These are phyloP conservation scores for Macropus fuliginosus DNA, from an alignment of 2,797 vertebrate species.

Conservation along the genomic window DNA sequence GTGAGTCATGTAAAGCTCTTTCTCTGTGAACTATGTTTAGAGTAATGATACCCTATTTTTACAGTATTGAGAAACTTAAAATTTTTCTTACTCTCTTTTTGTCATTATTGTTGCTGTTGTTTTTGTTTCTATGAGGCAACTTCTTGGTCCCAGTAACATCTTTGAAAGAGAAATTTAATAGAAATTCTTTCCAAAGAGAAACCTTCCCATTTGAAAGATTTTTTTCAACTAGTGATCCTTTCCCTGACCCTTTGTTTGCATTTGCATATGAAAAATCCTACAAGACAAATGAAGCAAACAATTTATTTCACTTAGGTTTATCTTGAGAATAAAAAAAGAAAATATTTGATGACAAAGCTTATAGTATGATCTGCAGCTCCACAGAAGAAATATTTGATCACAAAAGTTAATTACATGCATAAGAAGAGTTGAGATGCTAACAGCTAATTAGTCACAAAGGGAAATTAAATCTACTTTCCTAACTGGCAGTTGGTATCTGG, in stretches of 20 bases:
- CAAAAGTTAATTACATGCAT: constrained; percentile 86
- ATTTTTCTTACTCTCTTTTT: constrained; percentile 8
- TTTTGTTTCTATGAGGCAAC: constrained; percentile 8
- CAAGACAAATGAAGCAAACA: constrained; percentile 18
- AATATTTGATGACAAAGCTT: constrained; percentile 70
- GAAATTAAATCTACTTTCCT: constrained; percentile 85
- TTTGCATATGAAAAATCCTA: constrained; percentile 52
- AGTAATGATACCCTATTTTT: constrained; percentile 42
- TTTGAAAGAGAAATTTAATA: constrained; percentile 42
- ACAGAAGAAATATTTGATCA: constrained; percentile 70
- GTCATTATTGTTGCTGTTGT: constrained; percentile 1
- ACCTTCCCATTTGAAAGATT: not conserved
- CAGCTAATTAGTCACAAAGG: constrained; percentile 89
- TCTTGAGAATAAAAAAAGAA: constrained; percentile 53
- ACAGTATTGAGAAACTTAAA: constrained; percentile 38
- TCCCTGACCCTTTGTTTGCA: constrained; percentile 31
- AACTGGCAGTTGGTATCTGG: constrained; percentile 73
- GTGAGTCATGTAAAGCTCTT: not conserved
- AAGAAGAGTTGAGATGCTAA: constrained; percentile 86
- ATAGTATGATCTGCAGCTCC: constrained; percentile 40
- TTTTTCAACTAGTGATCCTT: not conserved
- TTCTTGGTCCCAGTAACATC: constrained; percentile 43
- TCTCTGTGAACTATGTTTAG: constrained; percentile 52
- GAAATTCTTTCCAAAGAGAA: constrained; percentile 48
- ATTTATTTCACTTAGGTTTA: constrained; percentile 63